Conservation (phyloP, 2,888 invertebrate genomes). For the Drosophila cognata region DNA sequence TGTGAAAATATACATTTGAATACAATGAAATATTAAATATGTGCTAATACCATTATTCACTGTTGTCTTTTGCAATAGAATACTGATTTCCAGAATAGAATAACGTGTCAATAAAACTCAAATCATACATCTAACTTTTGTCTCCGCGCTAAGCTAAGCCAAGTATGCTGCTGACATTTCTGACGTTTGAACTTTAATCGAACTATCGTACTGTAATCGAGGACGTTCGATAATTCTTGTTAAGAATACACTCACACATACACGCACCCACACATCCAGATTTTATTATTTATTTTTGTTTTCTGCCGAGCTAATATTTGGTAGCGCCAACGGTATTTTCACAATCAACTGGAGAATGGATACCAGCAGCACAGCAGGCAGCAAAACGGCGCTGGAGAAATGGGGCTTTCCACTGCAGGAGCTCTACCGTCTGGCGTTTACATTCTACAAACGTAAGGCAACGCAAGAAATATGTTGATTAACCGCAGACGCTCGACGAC, state of each 20-base stretch:
- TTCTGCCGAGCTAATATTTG: constrained; percentile 49
- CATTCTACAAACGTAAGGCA: constrained; percentile 96
- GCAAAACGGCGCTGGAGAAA: constrained; percentile 83
- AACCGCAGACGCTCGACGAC: background rate
- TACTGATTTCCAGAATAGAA: background rate
- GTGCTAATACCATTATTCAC: background rate
- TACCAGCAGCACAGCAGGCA: constrained; percentile 23
- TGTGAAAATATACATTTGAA: background rate
- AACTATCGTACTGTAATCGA: constrained; percentile 18
- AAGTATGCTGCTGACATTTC: background rate
- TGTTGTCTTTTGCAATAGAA: background rate
- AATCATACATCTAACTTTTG: background rate
- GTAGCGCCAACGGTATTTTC: constrained; percentile 28
- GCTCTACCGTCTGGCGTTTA: constrained; percentile 94
- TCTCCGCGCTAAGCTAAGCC: background rate
- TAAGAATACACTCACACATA: background rate
- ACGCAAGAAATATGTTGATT: constrained; percentile 37
- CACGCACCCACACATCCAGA: constrained; percentile 44
- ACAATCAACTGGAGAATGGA: constrained; percentile 15
- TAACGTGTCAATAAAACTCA: background rate
- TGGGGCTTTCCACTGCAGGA: constrained; percentile 91
- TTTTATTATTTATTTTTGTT: constrained; percentile 75
- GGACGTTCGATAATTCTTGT: constrained; percentile 14
- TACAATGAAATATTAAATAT: background rate
- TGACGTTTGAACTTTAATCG: constrained; percentile 11